Percentiles rank a stretch among this genome's conserved stretches.
phyloP scores from a whole-genome alignment of 2,888 invertebrate species.

The Drosophila quasianomalipes region DNA sequence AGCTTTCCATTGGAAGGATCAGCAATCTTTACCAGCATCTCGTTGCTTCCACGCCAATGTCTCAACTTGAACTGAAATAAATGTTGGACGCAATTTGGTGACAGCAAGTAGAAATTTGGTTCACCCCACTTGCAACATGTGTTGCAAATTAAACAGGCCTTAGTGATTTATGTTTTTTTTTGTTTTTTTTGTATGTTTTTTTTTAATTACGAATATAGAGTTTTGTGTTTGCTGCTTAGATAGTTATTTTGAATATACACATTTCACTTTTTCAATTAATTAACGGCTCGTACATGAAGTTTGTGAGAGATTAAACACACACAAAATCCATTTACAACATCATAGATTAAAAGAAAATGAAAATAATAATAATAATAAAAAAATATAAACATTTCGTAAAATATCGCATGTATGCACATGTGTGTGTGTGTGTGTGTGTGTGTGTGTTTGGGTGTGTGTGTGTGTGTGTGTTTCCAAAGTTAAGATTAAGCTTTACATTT shows the following conservation, averaged over 20 bases:
- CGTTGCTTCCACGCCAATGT: slow-evolving; percentile 7
- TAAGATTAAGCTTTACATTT: slow-evolving; percentile 36
- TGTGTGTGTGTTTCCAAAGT: slow-evolving; percentile 18
- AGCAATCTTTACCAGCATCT: slow-evolving; percentile 46
- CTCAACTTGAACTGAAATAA: slow-evolving; percentile 29
- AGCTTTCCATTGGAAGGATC: background rate
- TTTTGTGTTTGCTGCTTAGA: slow-evolving; percentile 62
- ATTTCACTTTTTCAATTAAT: slow-evolving; percentile 46
- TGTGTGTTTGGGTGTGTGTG: slow-evolving; percentile 18
- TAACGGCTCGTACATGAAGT: slow-evolving; percentile 40
- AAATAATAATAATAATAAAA: slow-evolving; percentile 3
- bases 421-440: slow-evolving; percentile 17
- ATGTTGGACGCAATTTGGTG: slow-evolving; percentile 7
- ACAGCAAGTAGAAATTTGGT: background rate
- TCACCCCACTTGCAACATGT: slow-evolving; percentile 34
- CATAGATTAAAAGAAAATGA: slow-evolving; percentile 41
- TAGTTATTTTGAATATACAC: slow-evolving; percentile 57
- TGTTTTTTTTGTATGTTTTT: slow-evolving; percentile 36
- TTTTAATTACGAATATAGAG: slow-evolving; percentile 71
- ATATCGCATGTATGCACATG: slow-evolving; percentile 16
- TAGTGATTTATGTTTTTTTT: slow-evolving; percentile 42
- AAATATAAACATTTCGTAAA: slow-evolving; percentile 42
- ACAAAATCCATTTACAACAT: slow-evolving; percentile 33
- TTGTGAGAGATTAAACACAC: slow-evolving; percentile 46
- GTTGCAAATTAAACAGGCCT: slow-evolving; percentile 28